Conservation (phyloP, 2,113 vertebrate genomes). For the Micronycteris hirsuta region DNA sequence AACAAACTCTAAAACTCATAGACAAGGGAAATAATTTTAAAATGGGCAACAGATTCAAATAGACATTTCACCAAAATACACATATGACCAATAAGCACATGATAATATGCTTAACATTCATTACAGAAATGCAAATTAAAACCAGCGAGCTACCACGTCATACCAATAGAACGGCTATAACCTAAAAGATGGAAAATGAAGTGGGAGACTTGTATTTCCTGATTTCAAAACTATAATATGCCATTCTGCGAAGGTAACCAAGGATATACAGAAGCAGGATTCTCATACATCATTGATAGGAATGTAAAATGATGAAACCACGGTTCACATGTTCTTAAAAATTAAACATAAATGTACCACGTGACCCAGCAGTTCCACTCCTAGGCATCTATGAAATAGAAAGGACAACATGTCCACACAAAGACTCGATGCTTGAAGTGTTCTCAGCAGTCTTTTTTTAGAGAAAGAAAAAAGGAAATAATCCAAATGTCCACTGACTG, state of each 20-base stretch:
- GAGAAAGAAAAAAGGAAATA: not conserved
- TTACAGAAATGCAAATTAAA: not conserved
- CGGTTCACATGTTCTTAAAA: not conserved
- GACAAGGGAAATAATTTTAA: not conserved
- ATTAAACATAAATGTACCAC: not conserved
- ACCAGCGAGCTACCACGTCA: not conserved
- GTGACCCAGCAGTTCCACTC: not conserved
- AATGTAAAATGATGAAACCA: not conserved
- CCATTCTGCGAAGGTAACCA: not conserved
- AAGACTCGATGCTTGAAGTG: no score
- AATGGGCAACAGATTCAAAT: not conserved
- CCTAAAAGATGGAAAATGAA: not conserved
- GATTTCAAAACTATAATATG: not conserved
- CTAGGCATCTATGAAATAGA: not conserved
- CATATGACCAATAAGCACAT: not conserved
- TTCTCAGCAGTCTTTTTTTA: not conserved
- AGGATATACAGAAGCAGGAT: not conserved
- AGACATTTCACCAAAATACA: not conserved
- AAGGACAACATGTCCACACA: not conserved
- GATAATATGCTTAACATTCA: not conserved
- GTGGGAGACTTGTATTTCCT: not conserved
- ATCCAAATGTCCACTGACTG: no score
- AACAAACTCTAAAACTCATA: not conserved
- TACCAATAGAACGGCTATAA: no score
- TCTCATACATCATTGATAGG: not conserved